Evolutionary conservation across 64 coral and sea anemone genomes (phyloP).

Genomic region (Montipora sp.): DNA sequence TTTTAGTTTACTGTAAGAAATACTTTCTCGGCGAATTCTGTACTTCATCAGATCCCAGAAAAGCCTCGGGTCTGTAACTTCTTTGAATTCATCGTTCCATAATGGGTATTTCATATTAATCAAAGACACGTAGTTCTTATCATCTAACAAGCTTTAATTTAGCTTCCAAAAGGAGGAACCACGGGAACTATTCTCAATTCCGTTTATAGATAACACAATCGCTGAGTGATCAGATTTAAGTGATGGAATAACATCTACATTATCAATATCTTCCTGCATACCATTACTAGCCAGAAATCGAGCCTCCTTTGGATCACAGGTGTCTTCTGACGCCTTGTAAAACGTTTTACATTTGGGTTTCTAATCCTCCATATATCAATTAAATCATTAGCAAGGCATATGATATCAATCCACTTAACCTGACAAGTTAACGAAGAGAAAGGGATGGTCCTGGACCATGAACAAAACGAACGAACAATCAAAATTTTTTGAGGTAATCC

Average conservation of each 20-base stretch:
- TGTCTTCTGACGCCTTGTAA: slow-evolving; percentile 18
- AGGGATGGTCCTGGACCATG: too few species aligned
- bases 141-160: slow-evolving; percentile 46
- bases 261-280: slow-evolving; percentile 1
- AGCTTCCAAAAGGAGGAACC: slow-evolving; percentile 45
- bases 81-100: too few species aligned
- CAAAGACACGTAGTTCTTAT: not conserved
- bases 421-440: too few species aligned
- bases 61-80: slow-evolving; percentile 14
- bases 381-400: too few species aligned
- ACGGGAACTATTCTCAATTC: not conserved
- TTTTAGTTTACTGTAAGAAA: slow-evolving; percentile 38
- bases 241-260: not conserved
- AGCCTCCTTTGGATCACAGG: not conserved
- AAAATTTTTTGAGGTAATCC: too few species aligned
- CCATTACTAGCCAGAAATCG: not conserved
- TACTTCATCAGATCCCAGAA: slow-evolving; percentile 63
- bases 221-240: slow-evolving; percentile 32
- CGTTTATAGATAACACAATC: not conserved
- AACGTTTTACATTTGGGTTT: too few species aligned
- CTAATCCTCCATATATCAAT: too few species aligned
- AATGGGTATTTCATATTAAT: too few species aligned
- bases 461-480: too few species aligned
- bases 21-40: slow-evolving; percentile 47
- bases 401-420: too few species aligned